phyloP scores from a whole-genome alignment of 1,140 invertebrate species.

The Pinna nobilis region DNA sequence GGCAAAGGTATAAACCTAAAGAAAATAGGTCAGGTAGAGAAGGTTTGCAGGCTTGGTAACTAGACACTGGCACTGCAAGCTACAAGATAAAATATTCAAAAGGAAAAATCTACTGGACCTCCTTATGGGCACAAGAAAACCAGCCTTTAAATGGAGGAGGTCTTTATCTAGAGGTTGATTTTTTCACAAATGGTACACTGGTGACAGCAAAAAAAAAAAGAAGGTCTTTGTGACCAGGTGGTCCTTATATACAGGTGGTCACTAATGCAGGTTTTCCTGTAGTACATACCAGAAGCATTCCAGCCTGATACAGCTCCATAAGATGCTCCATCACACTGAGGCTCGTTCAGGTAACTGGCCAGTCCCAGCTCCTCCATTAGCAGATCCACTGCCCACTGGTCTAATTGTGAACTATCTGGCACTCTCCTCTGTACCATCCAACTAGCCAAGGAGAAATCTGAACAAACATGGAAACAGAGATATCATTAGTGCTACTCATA shows the following conservation, averaged over 20 bases:
- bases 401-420: slow-evolving; percentile 6
- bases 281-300: slow-evolving; percentile 19
- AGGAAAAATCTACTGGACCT: not conserved
- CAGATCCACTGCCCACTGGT: slow-evolving; percentile 1
- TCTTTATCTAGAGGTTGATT: not conserved
- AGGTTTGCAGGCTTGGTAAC: not conserved
- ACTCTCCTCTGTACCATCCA: slow-evolving; percentile 27
- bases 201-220: not conserved
- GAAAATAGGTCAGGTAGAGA: too few species aligned
- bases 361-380: slow-evolving; percentile 36
- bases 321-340: slow-evolving; percentile 32
- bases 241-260: not conserved
- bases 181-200: not conserved
- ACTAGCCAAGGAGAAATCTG: slow-evolving; percentile 34
- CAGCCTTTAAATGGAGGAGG: too few species aligned
- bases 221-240: not conserved
- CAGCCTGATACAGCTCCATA: slow-evolving; percentile 14
- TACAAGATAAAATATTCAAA: not conserved
- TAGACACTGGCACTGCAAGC: not conserved
- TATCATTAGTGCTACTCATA: too few species aligned
- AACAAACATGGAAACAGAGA: too few species aligned
- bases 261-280: slow-evolving; percentile 42
- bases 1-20: too few species aligned
- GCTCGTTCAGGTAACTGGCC: slow-evolving; percentile 8
- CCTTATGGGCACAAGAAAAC: too few species aligned